Evolutionary conservation across 2,113 vertebrate genomes (phyloP).

Genomic region (Pelobates fuscus): DNA sequence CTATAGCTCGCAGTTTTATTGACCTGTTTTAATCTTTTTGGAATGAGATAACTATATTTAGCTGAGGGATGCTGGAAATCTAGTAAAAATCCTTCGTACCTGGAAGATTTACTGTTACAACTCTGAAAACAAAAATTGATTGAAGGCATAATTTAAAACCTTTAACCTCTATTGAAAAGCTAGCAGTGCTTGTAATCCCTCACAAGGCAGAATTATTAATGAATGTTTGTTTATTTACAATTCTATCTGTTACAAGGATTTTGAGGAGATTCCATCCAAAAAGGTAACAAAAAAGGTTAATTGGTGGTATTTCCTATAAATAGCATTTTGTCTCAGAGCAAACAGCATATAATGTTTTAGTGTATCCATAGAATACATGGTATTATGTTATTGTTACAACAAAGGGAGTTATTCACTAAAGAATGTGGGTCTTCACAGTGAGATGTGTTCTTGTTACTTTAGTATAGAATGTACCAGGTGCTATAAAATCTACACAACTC

Average conservation of each 20-base stretch:
- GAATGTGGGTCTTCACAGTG: too few species aligned
- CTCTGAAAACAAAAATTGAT: neutral
- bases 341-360: neutral
- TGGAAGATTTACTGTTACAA: neutral
- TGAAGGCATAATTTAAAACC: neutral
- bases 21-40: too few species aligned
- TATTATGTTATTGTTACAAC: neutral
- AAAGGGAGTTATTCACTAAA: too few species aligned
- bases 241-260: neutral
- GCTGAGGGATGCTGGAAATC: too few species aligned
- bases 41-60: too few species aligned
- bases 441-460: too few species aligned
- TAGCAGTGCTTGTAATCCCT: neutral
- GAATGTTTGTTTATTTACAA: neutral
- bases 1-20: too few species aligned
- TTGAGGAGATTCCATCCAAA: neutral
- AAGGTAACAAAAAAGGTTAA: slow-evolving; percentile 1
- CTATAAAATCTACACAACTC: too few species aligned
- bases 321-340: neutral
- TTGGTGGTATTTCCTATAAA: neutral
- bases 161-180: neutral
- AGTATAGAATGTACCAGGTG: too few species aligned
- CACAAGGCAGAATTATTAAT: neutral
- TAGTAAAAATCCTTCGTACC: too few species aligned
- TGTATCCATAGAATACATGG: neutral